Evolutionary conservation across 2,797 vertebrate species (phyloP).

Genomic region (Amphiprion clarkii): DNA sequence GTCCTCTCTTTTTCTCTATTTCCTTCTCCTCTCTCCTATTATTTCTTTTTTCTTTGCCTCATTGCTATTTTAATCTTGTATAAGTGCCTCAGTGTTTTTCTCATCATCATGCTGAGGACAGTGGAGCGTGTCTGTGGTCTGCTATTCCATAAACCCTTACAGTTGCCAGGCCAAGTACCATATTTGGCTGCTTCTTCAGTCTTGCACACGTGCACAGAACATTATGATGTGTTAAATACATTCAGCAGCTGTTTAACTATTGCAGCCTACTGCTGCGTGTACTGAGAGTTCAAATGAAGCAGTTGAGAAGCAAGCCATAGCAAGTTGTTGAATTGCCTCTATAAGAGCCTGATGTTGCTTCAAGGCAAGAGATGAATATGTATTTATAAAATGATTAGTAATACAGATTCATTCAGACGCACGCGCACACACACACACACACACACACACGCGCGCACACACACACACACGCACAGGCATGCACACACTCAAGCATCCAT

Average conservation of each 20-base stretch:
- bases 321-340: constrained; percentile 38
- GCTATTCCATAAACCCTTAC: constrained; percentile 30
- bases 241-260: constrained; percentile 62
- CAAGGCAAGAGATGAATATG: constrained; percentile 22
- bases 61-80: constrained; percentile 12
- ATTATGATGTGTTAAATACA: constrained; percentile 75
- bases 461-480: constrained; percentile 1
- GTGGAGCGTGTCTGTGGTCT: constrained; percentile 44
- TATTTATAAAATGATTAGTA: constrained; percentile 37
- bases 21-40: constrained; percentile 23
- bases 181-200: constrained; percentile 17
- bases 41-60: constrained; percentile 9
- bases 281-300: constrained; percentile 30
- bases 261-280: constrained; percentile 34
- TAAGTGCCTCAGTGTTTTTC: constrained; percentile 47
- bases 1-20: constrained; percentile 1
- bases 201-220: constrained; percentile 11
- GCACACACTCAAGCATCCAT: not conserved
- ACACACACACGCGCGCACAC: not conserved
- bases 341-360: constrained; percentile 13
- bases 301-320: constrained; percentile 18
- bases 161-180: constrained; percentile 19
- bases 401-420: constrained; percentile 19
- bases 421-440: constrained; percentile 18
- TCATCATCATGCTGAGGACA: constrained; percentile 56